Conservation (phyloP, 2,888 invertebrate species). For the Trissoscelio sp. region DNA sequence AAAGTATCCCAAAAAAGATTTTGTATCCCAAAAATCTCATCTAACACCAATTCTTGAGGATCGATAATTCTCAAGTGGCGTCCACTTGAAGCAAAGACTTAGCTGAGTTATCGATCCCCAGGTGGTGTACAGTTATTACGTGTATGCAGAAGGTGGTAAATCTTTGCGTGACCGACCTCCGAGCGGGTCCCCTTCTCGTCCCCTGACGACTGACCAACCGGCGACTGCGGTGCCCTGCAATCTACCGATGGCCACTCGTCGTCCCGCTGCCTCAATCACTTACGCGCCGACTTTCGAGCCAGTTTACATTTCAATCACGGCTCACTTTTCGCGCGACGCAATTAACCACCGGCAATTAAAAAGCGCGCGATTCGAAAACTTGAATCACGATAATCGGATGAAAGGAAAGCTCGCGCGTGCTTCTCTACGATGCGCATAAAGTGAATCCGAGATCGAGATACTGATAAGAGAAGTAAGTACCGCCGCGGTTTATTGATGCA, state of each 20-base stretch:
- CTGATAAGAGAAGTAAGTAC: constrained; percentile 49
- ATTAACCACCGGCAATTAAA: constrained; percentile 37
- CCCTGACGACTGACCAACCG: constrained; percentile 78
- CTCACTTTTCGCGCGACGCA: constrained; percentile 33
- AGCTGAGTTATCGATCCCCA: constrained; percentile 75
- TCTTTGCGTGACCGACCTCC: constrained; percentile 80
- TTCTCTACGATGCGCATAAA: neutral
- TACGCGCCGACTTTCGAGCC: constrained; percentile 56
- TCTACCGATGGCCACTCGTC: constrained; percentile 74
- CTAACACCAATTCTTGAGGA: neutral
- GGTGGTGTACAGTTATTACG: constrained; percentile 69
- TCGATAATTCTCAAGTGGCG: constrained; percentile 50
- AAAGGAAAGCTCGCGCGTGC: neutral
- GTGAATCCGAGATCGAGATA: constrained; percentile 34
- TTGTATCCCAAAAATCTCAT: neutral
- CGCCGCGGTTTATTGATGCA: constrained; percentile 20
- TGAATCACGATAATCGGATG: neutral
- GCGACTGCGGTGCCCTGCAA: constrained; percentile 79
- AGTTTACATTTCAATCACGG: constrained; percentile 49
- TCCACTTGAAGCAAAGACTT: constrained; percentile 73
- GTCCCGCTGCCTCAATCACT: constrained; percentile 59
- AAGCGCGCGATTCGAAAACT: constrained; percentile 26
- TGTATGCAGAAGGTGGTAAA: constrained; percentile 75
- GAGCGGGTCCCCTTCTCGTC: constrained; percentile 73
- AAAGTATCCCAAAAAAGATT: neutral